These are phyloP conservation scores for Adineta ricciae DNA, from an alignment of 2,888 invertebrate genomes.

Conservation along the genomic window DNA sequence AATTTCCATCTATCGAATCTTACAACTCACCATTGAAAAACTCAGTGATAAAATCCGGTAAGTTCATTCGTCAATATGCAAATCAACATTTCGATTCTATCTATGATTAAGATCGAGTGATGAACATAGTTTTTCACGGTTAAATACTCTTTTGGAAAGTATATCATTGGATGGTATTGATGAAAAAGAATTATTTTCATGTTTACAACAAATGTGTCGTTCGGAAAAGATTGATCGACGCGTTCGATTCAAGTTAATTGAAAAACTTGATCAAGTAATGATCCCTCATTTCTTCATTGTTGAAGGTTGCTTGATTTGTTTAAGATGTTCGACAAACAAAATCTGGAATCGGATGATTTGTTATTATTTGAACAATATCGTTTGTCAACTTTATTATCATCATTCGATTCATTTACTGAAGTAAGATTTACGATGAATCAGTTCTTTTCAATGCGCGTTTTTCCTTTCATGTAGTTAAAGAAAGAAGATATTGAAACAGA, in stretches of 20 bases:
- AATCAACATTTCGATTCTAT: not conserved
- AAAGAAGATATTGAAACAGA: constrained; percentile 10
- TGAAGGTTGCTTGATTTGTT: too few relatives aligned
- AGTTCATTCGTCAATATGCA: not conserved
- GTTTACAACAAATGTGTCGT: not conserved
- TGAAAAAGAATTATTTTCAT: constrained; percentile 10
- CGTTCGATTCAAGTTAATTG: constrained; percentile 2
- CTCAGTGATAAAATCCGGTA: not conserved
- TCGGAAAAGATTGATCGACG: not conserved
- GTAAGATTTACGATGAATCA: not conserved
- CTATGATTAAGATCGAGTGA: not conserved
- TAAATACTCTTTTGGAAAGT: not conserved
- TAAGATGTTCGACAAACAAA: not conserved
- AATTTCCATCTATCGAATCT: not conserved
- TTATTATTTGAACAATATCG: constrained; percentile 11
- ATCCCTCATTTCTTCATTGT: not conserved
- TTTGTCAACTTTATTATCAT: not conserved
- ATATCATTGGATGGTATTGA: not conserved
- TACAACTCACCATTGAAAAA: not conserved
- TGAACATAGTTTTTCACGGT: not conserved
- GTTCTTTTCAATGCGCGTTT: not conserved
- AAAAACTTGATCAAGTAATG: not conserved
- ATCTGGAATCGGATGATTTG: not conserved
- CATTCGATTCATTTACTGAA: not conserved
- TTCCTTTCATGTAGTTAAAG: not conserved